phyloP scores from a whole-genome alignment of 2,797 vertebrate species.

The Siniperca scherzeri region DNA sequence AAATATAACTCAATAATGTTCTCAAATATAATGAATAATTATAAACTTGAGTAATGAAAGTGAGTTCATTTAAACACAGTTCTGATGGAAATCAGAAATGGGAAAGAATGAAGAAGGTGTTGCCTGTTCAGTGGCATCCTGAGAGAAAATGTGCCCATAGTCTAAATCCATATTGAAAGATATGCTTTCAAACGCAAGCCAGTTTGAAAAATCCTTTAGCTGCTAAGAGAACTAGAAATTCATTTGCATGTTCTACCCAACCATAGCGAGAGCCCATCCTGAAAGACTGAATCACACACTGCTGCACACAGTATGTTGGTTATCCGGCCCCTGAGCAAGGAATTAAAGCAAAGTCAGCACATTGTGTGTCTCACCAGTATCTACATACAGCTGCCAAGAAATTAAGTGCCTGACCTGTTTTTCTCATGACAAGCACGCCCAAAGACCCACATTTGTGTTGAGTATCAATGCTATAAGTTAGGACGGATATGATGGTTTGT shows the following conservation, averaged over 20 bases:
- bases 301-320: conserved; percentile 24
- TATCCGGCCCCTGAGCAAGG: conserved; percentile 33
- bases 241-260: conserved; percentile 48
- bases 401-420: conserved; percentile 25
- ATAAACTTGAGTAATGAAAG: not conserved
- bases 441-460: conserved; percentile 6
- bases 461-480: not conserved
- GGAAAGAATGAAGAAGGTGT: conserved; percentile 2
- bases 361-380: conserved; percentile 32
- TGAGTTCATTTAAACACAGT: not conserved
- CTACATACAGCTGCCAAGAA: conserved; percentile 32
- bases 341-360: conserved; percentile 48
- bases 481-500: not conserved
- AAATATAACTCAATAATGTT: conserved; percentile 9
- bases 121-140: conserved; percentile 7
- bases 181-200: conserved; percentile 33
- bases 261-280: conserved; percentile 28
- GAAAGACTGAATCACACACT: conserved; percentile 34
- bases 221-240: conserved; percentile 40
- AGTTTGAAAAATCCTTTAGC: conserved; percentile 36
- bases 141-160: conserved; percentile 29
- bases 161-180: conserved; percentile 34
- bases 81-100: conserved; percentile 24
- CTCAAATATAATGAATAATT: conserved; percentile 20
- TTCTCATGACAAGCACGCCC: conserved; percentile 29